Base-by-base conservation (phyloP, 2,113 vertebrate genomes). In the Psettodes erumei region DNA sequence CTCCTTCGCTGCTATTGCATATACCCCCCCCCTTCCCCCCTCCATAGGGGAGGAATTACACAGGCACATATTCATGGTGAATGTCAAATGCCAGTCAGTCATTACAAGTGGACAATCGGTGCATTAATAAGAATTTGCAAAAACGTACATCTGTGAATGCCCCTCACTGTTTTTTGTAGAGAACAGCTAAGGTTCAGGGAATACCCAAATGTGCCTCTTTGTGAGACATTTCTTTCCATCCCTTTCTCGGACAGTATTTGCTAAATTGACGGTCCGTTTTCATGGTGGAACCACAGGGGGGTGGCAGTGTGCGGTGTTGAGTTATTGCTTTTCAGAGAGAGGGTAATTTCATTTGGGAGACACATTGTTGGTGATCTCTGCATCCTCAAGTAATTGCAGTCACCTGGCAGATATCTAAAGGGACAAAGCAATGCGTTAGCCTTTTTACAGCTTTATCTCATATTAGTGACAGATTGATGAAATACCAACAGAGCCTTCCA, bases 21-120 rank as follows among this genome's bases (percentile, higher is more conserved):
- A 25, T 13, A 45, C 66, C 67, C 54, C 43, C 37, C 19, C 4
- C 25, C 48, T 21, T 27, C 27, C 15, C 33, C 38, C 4, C 64
- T 88, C 54, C 63, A 79, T 73, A 61, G 5, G 21, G 35, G 19
- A 51, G 43, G 47, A 66, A 55, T 59, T 77, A 81, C 58, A 85
- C 64, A 84, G 71, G 23, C 65, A 56, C 47, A 33, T 43, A 86
- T 85, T 89, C 78, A 88, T 68, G 11, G 40, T 48, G 21, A 88
- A 88, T 83, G 84, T 79, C 68, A 88, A 76, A 78, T 77, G 79
- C 76, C 84, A 85, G 55, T 75, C 62, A 72, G 66, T 45, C 75
- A 78, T 75, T 74, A 73, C n/a, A 40, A 58, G 1, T 68, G 77
- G 61, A 86, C 79, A 91, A 83, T 66, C 59, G 78, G 33, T 67